A percentile compares a stretch with the other conserved stretches of the same genome.
Conservation (phyloP, 2,888 invertebrate species). For the Anodontia alba region DNA sequence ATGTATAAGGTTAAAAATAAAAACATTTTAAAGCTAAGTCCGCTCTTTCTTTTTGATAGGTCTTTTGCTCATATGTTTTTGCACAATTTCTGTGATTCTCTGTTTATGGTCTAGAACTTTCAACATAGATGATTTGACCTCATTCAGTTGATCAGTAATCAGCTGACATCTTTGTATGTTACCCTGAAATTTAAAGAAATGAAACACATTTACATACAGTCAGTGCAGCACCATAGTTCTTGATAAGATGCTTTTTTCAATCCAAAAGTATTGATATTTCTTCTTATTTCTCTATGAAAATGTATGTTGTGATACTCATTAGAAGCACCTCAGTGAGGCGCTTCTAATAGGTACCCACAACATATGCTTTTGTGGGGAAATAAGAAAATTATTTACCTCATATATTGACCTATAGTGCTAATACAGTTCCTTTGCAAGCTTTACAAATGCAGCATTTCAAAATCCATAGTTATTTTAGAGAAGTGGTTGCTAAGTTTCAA, state of each 20-base stretch:
- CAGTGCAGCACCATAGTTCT: too few species aligned
- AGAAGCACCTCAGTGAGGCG: background rate
- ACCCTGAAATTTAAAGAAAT: conserved; percentile 88
- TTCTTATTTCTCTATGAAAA: background rate
- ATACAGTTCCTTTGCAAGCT: too few species aligned
- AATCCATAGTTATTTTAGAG: too few species aligned
- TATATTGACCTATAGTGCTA: too few species aligned
- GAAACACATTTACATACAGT: too few species aligned
- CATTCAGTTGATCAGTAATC: conserved; percentile 95
- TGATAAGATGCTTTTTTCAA: too few species aligned
- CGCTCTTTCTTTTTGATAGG: conserved; percentile 95
- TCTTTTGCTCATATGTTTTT: conserved; percentile 95
- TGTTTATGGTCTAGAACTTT: conserved; percentile 96
- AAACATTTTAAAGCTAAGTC: conserved; percentile 39
- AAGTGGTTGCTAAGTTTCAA: too few species aligned
- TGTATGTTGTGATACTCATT: background rate
- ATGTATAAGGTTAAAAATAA: too few species aligned
- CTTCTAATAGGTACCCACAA: too few species aligned
- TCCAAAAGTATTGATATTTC: too few species aligned
- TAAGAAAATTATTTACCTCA: background rate
- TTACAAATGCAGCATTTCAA: too few species aligned
- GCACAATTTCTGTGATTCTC: conserved; percentile 94
- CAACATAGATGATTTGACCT: conserved; percentile 94
- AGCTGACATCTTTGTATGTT: conserved; percentile 97
- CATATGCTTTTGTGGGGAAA: background rate